Evolutionary conservation across 2,113 vertebrate genomes (phyloP).

Genomic region (Serinus canaria): DNA sequence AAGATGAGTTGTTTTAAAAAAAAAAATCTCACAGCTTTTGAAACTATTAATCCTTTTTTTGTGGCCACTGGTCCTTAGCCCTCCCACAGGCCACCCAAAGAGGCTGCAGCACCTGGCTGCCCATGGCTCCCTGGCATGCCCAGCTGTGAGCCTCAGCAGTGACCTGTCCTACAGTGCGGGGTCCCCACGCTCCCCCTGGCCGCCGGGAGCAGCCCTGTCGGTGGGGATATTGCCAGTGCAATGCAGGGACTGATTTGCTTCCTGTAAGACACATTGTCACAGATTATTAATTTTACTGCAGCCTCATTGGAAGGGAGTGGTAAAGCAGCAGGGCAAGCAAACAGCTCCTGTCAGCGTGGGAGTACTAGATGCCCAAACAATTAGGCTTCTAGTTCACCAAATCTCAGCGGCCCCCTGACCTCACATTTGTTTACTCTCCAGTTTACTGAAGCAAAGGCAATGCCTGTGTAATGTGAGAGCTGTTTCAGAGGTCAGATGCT

Average conservation of each 20-base stretch:
- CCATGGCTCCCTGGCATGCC: neutral
- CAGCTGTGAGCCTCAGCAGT: neutral
- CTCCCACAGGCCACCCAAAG: neutral
- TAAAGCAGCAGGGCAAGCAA: slow-evolving; percentile 10
- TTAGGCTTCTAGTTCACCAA: neutral
- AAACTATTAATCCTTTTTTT: neutral
- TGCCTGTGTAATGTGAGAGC: neutral
- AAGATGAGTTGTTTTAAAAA: neutral
- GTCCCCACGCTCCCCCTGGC: neutral
- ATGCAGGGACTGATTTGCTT: neutral
- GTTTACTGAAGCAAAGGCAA: neutral
- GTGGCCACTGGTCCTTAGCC: neutral
- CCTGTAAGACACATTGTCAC: slow-evolving; percentile 27
- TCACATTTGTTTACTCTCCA: neutral
- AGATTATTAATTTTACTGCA: slow-evolving; percentile 42
- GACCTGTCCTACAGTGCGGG: neutral
- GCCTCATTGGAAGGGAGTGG: slow-evolving; percentile 19
- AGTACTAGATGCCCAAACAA: neutral
- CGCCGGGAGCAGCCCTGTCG: fast-evolving
- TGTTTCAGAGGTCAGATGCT: neutral
- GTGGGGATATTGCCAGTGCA: neutral
- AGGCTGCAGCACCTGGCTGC: neutral
- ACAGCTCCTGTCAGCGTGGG: neutral
- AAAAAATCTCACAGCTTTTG: neutral
- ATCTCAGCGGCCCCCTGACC: neutral